Percentiles rank a stretch among this genome's conserved stretches.
Evolutionary conservation across 2,888 invertebrate genomes (phyloP).

Genomic region (Palloptera scutellata): DNA sequence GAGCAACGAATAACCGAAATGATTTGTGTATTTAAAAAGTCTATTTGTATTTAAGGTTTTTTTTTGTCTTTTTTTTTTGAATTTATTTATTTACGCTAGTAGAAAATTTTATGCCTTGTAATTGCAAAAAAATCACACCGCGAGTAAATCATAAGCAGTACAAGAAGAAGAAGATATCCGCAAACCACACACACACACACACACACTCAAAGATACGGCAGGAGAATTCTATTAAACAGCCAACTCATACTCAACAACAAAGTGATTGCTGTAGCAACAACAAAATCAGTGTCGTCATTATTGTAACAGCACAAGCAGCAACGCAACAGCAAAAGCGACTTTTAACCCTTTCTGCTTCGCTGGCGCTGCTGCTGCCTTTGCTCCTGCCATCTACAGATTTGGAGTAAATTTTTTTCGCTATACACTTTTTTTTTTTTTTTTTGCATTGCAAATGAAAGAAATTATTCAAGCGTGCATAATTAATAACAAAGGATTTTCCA

Average conservation of each 20-base stretch:
- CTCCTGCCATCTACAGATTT: neutral
- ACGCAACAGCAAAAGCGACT: neutral
- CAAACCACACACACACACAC: neutral
- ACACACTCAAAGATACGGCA: slow-evolving; percentile 8
- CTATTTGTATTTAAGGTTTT: slow-evolving; percentile 12
- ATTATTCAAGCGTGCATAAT: slow-evolving; percentile 47
- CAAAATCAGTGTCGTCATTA: neutral
- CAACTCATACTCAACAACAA: neutral
- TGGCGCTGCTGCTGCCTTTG: neutral
- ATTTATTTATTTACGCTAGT: neutral
- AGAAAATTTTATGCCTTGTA: slow-evolving; percentile 9
- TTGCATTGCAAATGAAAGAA: slow-evolving; percentile 38
- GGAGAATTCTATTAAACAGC: neutral
- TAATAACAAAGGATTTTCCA: slow-evolving; percentile 47
- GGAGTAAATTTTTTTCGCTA: slow-evolving; percentile 15
- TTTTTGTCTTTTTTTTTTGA: neutral
- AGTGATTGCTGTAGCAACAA: neutral
- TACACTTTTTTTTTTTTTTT: slow-evolving; percentile 20
- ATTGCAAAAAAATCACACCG: neutral
- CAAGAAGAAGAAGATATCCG: too few relatives aligned
- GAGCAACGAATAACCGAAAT: slow-evolving; percentile 47
- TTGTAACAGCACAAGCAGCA: neutral
- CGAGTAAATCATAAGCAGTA: neutral
- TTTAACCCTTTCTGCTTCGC: slow-evolving; percentile 5
- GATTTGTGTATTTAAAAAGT: slow-evolving; percentile 14